Base-by-base conservation (phyloP, 2,888 invertebrate genomes). In the Silvanus unidentatus region DNA sequence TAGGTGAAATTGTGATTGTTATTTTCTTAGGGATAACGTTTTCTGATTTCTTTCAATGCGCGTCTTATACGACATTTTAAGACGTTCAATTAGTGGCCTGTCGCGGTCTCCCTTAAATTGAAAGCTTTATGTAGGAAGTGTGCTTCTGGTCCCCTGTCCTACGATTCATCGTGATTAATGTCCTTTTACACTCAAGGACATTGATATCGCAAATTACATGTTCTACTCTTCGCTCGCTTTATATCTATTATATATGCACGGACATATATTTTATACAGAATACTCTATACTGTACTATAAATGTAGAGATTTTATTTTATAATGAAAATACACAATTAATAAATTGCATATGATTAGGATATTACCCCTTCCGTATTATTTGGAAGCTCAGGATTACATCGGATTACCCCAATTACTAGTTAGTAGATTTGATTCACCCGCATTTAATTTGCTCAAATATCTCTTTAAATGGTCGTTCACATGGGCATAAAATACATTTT, bases 331-430 rank as follows among this genome's bases (percentile, higher is more conserved):
- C 22, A 22, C 22, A 5, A 3, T 22, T 48, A 57, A 54, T 55
- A 53, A 53, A 53, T 55, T 54, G 48, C 47, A 52, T 53, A 54
- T 54, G 54, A 57, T 57, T 56, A 56, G 48, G 40, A 47, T 43
- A 47, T 39, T 45, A 43, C 47, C 48, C 47, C 43, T 51, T 44
- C 43, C 45, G 39, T 35, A 46, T 43, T 39, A 41, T 45, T 32
- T 11, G 11, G 12, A n/a, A 32, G 12, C n/a, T 11, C 34, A 30
- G 57, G 57, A 57, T 59, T 59, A 59, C 50, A 49, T 46, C 39
- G 48, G 58, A 56, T 58, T 58, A 59, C 42, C 45, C 50, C 58
- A 59, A 57, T 59, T 59, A 59, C 55, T 52, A 49, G 41, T 50
- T 32, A 22, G 32, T 32, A 32, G 32, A 32, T 32, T 32, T 32